These are phyloP conservation scores for Characodon lateralis DNA, from an alignment of 2,797 vertebrate genomes.

Conservation along the genomic window DNA sequence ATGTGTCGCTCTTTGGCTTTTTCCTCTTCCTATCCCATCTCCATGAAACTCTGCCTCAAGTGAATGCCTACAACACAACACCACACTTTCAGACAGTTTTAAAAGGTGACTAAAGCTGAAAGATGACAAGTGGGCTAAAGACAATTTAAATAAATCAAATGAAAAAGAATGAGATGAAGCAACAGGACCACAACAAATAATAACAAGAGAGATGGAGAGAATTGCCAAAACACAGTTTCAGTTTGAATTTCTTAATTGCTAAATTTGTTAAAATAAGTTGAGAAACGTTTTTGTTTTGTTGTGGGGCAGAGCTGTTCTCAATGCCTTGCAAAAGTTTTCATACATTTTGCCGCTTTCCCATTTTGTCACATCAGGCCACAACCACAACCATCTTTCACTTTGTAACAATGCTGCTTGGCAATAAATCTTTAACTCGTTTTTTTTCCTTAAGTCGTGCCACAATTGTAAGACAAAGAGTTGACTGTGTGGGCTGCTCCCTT, in stretches of 20 bases:
- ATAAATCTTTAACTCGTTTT: background rate
- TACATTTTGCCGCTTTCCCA: background rate
- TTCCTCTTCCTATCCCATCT: background rate
- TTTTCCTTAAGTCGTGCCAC: background rate
- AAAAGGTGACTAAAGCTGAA: conserved; percentile 1
- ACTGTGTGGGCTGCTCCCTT: background rate
- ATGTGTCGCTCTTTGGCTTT: background rate
- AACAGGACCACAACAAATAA: conserved; percentile 8
- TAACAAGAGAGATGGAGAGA: background rate
- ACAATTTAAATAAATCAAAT: conserved; percentile 18
- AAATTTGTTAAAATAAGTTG: background rate
- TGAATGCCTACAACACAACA: conserved; percentile 45
- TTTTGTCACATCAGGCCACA: background rate
- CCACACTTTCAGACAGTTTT: conserved; percentile 10
- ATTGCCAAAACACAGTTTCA: background rate
- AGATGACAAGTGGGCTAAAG: background rate
- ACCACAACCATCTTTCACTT: background rate
- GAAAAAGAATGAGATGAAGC: background rate
- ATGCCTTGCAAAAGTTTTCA: background rate
- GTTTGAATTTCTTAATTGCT: background rate
- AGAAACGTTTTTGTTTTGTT: background rate
- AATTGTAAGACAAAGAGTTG: background rate
- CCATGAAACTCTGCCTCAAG: conserved; percentile 4
- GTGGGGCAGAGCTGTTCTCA: background rate
- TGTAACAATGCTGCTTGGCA: background rate